Evolutionary conservation across 2,797 vertebrate genomes (phyloP), one percentile per base, ranked within the genome.

Genomic region (Anguilla obscura): DNA sequence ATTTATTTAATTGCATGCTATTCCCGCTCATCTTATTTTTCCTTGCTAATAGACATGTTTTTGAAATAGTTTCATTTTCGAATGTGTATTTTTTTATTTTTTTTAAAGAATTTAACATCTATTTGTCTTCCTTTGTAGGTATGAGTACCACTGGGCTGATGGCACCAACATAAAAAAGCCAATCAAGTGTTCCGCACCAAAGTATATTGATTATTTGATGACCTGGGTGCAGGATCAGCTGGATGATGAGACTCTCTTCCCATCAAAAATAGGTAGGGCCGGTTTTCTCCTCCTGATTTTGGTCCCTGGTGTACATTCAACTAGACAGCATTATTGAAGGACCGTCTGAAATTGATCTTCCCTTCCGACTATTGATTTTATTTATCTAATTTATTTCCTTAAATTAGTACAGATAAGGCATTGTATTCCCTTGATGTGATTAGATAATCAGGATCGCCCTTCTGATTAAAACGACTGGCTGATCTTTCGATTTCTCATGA

Each of bases 141-240:
- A 99, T 0, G 98, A 99, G 89, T 99, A 99, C 94, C 98, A 99
- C 27, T 99, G 98, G 98, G 98, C 98, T n/a, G 98, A 99, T 86
- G 98, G 98, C 86, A 99, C 98, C 69, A 99, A 99, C 94, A 99
- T 99, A 89, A 99, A 99, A 95, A 99, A 99, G 91, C 98, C 98
- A 76, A 99, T 99, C 91, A 99, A 99, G 92, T 99, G 98, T 92
- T 99, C 98, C 0, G 98, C 98, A 14, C 98, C 98, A 74, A 99
- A 99, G 95, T 99, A 99, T 90, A 99, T 99, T 54, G 98, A 99
- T 95, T 99, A 99, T 94, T 95, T 99, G 93, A 99, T 99, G 98
- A 99, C 98, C 54, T 99, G 98, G 98, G 98, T 99, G 91, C 98
- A 99, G 91, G 98, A 99, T 93, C 98, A 99, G 93, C 96, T 99